Evolutionary conservation across 2,888 invertebrate genomes (phyloP).

Genomic region (Lasioglossum zephyrum): DNA sequence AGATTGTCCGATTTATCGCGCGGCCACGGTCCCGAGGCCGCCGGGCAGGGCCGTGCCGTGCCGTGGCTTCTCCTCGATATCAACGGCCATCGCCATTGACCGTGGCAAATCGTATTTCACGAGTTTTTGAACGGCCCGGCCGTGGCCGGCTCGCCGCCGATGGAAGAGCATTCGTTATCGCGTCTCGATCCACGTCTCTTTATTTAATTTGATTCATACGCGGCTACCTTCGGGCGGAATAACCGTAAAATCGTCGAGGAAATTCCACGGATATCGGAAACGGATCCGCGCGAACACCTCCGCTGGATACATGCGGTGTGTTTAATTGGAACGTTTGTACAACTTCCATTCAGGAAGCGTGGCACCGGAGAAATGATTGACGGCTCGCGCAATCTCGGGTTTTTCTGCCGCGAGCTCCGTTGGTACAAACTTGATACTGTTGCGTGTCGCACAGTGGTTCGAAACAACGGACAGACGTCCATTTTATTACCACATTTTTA

Average conservation of each 20-base stretch:
- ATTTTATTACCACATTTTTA: too few species aligned
- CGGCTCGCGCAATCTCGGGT: not conserved
- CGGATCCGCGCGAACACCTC: not conserved
- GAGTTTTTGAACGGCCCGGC: conserved; percentile 45
- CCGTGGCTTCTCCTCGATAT: conserved; percentile 35
- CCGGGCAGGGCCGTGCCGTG: not conserved
- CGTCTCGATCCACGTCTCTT: conserved; percentile 39
- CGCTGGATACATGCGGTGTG: not conserved
- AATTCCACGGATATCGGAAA: conserved; percentile 9
- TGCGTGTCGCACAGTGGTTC: too few species aligned
- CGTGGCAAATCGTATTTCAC: conserved; percentile 59
- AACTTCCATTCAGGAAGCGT: not conserved
- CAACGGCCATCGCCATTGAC: conserved; percentile 48
- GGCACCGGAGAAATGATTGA: not conserved
- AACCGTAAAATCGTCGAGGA: not conserved
- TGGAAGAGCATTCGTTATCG: conserved; percentile 38
- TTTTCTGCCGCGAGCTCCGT: not conserved
- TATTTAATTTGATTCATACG: conserved; percentile 57
- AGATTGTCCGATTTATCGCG: conserved; percentile 33
- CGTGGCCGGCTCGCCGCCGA: not conserved
- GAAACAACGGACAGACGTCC: too few species aligned
- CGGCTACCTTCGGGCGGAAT: not conserved
- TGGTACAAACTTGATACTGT: not conserved
- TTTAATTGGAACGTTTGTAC: conserved; percentile 1
- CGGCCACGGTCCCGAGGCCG: not conserved